Percentiles rank a stretch among this genome's conserved stretches.
Evolutionary conservation across 2,797 vertebrate genomes (phyloP).

Genomic region (Ispidina picta): DNA sequence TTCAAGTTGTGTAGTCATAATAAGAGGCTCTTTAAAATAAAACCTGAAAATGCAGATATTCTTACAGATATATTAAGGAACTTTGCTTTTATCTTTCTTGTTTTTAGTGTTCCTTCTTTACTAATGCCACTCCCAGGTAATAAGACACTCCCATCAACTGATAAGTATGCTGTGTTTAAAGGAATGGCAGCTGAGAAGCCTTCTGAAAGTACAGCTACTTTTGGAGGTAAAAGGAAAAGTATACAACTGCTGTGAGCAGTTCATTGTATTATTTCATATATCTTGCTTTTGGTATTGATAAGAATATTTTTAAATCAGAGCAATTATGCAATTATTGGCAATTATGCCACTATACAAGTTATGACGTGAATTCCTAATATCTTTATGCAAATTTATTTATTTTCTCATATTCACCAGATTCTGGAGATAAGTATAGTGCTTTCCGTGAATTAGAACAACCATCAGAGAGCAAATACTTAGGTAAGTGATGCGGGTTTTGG

Average conservation of each 20-base stretch:
- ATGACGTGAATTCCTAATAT: neutral
- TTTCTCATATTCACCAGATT: constrained; percentile 76
- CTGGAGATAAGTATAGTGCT: constrained; percentile 95
- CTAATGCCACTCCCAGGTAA: constrained; percentile 91
- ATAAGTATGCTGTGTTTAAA: constrained; percentile 97
- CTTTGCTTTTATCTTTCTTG: constrained; percentile 54
- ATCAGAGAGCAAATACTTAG: constrained; percentile 87
- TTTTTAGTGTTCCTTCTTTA: constrained; percentile 85
- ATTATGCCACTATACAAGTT: neutral
- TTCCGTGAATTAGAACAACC: constrained; percentile 91
- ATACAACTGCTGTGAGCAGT: neutral
- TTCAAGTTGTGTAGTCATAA: neutral
- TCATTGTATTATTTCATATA: neutral
- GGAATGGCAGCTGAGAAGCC: constrained; percentile 88
- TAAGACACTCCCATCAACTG: constrained; percentile 79
- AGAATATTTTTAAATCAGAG: neutral
- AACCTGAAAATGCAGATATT: neutral
- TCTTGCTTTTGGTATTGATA: neutral
- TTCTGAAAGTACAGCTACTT: constrained; percentile 79
- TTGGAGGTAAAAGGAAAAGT: constrained; percentile 85
- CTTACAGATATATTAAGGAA: neutral
- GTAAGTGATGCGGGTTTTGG: constrained; percentile 75
- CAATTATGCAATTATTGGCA: neutral
- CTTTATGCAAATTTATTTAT: constrained; percentile 19
- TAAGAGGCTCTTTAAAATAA: neutral